Conservation (phyloP, 2,888 invertebrate species). For the Automeris io region DNA sequence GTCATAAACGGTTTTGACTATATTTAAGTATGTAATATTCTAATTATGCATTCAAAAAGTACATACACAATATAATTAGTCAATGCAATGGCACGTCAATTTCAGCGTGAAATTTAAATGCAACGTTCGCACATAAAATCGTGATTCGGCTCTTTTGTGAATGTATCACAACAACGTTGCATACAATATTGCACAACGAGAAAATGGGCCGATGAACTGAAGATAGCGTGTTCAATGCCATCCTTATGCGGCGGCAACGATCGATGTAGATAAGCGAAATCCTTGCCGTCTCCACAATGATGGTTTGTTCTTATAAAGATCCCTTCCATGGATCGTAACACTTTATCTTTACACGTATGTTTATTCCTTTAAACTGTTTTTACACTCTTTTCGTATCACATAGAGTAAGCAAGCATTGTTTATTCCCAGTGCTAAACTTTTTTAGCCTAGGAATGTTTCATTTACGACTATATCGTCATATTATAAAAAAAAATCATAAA, state of each 20-base stretch:
- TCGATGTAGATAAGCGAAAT: constrained; percentile 30
- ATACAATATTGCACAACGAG: constrained; percentile 27
- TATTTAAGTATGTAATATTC: background rate
- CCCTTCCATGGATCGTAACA: too few species aligned
- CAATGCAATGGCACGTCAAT: constrained; percentile 12
- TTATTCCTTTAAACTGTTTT: too few species aligned
- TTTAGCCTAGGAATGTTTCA: too few species aligned
- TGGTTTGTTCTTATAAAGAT: constrained; percentile 8
- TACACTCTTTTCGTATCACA: too few species aligned
- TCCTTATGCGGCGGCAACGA: constrained; percentile 26
- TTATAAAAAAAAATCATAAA: too few species aligned
- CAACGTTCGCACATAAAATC: constrained; percentile 11
- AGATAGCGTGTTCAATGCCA: constrained; percentile 28
- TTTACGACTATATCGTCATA: too few species aligned
- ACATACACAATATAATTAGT: constrained; percentile 7
- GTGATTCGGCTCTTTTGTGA: constrained; percentile 14
- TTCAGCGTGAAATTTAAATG: constrained; percentile 13
- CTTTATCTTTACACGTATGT: too few species aligned
- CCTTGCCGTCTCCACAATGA: constrained; percentile 18
- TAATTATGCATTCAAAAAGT: background rate
- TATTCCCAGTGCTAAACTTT: too few species aligned
- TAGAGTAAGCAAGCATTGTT: too few species aligned
- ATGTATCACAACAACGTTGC: constrained; percentile 19
- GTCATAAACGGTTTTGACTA: too few species aligned
- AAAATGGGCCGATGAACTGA: constrained; percentile 32